phyloP scores from a whole-genome alignment of 2,888 invertebrate genomes.

The Drosophila nr. perissopoda region DNA sequence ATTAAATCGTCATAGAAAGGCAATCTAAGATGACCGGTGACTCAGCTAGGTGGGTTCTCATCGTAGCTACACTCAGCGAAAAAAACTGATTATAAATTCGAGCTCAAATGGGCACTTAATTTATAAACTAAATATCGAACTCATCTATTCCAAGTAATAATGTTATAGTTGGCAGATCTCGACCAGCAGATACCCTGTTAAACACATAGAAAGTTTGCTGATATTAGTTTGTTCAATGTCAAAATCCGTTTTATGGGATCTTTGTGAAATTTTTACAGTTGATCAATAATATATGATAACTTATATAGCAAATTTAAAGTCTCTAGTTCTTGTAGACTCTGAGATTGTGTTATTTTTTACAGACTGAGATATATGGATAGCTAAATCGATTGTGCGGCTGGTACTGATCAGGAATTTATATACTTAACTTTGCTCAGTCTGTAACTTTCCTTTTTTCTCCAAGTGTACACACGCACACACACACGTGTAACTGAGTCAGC shows the following conservation, averaged over 20 bases:
- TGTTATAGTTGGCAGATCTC: neutral
- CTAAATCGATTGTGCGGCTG: neutral
- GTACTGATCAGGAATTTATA: too few species aligned
- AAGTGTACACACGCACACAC: neutral
- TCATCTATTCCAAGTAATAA: neutral
- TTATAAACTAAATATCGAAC: neutral
- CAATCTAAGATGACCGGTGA: constrained; percentile 63
- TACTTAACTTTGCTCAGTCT: neutral
- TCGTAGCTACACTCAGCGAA: constrained; percentile 15
- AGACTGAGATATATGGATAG: neutral
- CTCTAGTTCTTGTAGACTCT: neutral
- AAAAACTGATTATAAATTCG: neutral
- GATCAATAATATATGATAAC: neutral
- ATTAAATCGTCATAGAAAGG: constrained; percentile 63
- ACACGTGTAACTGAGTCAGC: constrained; percentile 57
- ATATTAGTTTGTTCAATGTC: neutral
- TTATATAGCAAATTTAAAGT: too few species aligned
- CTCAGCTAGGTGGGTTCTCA: constrained; percentile 61
- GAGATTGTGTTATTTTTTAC: neutral
- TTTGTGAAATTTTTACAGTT: neutral
- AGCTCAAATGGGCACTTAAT: neutral
- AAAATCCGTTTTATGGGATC: neutral
- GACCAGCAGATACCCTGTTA: neutral
- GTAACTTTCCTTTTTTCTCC: neutral
- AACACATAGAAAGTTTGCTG: neutral